These are phyloP conservation scores for Oedothorax gibbosus DNA, from an alignment of 1,140 invertebrate genomes.

Conservation along the genomic window DNA sequence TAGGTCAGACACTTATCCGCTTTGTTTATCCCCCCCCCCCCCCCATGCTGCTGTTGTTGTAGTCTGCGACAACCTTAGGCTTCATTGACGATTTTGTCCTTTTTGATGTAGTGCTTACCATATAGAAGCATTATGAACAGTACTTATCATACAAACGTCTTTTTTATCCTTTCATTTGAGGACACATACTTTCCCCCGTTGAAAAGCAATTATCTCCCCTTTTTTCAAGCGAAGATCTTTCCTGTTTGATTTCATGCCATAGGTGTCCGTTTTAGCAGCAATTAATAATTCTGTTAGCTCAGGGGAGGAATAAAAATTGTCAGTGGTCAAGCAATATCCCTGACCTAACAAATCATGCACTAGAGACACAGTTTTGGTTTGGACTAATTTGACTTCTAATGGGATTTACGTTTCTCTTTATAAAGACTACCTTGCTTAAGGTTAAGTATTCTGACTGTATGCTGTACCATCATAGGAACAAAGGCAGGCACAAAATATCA, in stretches of 20 bases:
- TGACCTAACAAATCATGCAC: neutral
- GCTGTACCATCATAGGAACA: too few species aligned
- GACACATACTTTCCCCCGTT: slow-evolving; percentile 1
- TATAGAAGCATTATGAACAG: neutral
- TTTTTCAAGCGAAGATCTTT: neutral
- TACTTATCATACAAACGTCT: neutral
- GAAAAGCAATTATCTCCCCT: neutral
- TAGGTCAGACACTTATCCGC: slow-evolving; percentile 14
- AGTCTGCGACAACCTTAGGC: neutral
- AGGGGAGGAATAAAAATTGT: too few species aligned
- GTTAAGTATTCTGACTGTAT: too few species aligned
- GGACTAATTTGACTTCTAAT: too few species aligned
- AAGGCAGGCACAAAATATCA: too few species aligned
- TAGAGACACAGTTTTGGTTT: neutral
- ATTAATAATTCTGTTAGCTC: neutral
- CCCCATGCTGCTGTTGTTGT: neutral
- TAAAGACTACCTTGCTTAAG: too few species aligned
- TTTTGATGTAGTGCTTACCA: neutral
- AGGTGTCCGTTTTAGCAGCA: neutral
- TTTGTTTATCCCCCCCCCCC: neutral
- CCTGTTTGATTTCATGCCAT: neutral
- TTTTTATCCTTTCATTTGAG: slow-evolving; percentile 2
- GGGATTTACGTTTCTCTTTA: too few species aligned
- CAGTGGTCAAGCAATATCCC: too few species aligned
- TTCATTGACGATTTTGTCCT: slow-evolving; percentile 5